Evolutionary conservation across 2,113 vertebrate species (phyloP).

Genomic region (Collichthys lucidus): DNA sequence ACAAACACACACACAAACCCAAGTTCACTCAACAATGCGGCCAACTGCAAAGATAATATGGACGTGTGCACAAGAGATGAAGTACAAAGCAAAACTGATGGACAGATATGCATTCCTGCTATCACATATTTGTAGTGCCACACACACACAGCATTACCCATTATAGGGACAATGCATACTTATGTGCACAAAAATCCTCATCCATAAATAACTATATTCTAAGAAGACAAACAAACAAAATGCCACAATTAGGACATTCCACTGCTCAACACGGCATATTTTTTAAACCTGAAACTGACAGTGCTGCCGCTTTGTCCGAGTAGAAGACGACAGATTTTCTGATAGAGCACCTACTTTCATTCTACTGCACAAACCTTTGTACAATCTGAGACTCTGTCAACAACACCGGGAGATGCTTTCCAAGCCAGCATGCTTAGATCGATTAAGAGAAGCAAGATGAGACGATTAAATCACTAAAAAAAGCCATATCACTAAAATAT

Average conservation of each 20-base stretch:
- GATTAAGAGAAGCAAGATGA: too few species aligned
- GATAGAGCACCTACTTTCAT: neutral
- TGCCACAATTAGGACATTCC: neutral
- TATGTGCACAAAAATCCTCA: neutral
- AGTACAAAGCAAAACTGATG: conserved; percentile 61
- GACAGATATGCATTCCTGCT: conserved; percentile 49
- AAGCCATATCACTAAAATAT: neutral
- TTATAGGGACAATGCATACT: neutral
- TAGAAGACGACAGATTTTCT: neutral
- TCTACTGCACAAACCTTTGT: neutral
- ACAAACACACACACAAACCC: conserved; percentile 22
- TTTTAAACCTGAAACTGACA: neutral
- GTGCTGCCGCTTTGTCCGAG: neutral
- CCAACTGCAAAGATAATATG: conserved; percentile 69
- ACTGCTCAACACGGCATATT: neutral
- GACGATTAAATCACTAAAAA: neutral
- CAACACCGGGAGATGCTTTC: neutral
- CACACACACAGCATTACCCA: neutral
- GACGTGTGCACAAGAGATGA: conserved; percentile 55
- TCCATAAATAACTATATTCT: neutral
- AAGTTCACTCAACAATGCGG: conserved; percentile 61
- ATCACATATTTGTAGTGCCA: conserved; percentile 25
- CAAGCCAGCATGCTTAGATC: neutral
- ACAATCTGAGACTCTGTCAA: neutral
- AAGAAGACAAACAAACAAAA: neutral